Base-by-base conservation (phyloP, 2,888 invertebrate genomes). In the Drosophila longiperda region DNA sequence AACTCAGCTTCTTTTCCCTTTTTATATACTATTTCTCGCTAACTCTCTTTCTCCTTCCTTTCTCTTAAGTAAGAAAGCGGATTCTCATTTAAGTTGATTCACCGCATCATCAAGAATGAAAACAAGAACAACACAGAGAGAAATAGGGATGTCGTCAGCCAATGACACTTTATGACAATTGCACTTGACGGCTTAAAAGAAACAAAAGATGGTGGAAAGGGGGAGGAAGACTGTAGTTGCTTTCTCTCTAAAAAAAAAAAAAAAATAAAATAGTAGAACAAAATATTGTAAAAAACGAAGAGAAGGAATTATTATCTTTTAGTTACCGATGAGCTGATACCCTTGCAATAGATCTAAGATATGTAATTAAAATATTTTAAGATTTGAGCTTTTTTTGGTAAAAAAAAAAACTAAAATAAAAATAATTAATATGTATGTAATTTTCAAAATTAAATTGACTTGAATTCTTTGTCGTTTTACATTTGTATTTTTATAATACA, bases 81-180 rank as follows among this genome's bases (percentile, higher is more conserved):
- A 90, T 87, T 88, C 87, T 87, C 87, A 90, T 87, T 87, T 87
- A 87, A 87, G 87, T 90, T 90, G 89, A 87, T 87, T 87, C 87
- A 90, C 90, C 90, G 87, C 87, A 86, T 69, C 90, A 78, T 64
- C 76, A 54, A 23, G 32, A 32, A 66, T 34, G 40, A 65, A 72
- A 54, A 63, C 48, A 52, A 45, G 3, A 45, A 23, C 45, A 54
- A 58, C 23, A 17, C 29, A 40, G 42, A 48, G 42, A 45, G 61
- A 11, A 36, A 50, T 65, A 32, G 52, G 55, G 40, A 72, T 58
- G 63, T 75, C 58, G 75, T 77, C 89, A 90, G 91, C 91, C 90
- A 89, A 89, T 89, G 89, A 91, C 91, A 91, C 89, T 89, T 91
- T 89, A 89, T 87, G 91, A 89, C 89, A 89, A 89, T 91, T 90